Conservation (phyloP, 2,113 vertebrate species). For the Nothoprocta perdicaria region DNA sequence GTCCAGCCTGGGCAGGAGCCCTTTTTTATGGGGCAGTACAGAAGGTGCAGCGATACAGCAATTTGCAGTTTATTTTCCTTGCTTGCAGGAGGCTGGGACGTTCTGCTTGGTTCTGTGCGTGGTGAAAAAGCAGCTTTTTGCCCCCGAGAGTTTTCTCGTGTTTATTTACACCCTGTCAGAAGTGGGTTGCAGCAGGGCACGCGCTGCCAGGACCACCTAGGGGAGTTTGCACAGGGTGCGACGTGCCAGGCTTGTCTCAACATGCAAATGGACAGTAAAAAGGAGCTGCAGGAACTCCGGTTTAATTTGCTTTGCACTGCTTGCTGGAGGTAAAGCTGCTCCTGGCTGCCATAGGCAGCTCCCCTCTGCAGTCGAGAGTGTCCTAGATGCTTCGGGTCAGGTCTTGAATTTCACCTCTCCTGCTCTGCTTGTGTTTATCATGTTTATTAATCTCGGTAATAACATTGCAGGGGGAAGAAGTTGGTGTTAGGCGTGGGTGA, state of each 20-base stretch:
- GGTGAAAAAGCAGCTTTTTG: background rate
- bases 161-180: background rate
- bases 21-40: background rate
- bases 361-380: background rate
- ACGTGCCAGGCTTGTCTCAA: background rate
- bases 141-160: background rate
- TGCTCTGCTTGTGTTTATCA: rapidly evolving
- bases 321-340: background rate
- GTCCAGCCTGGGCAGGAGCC: background rate
- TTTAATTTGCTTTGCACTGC: background rate
- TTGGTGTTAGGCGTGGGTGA: rapidly evolving
- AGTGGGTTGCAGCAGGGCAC: background rate
- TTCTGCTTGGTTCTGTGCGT: background rate
- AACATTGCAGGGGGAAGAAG: rapidly evolving
- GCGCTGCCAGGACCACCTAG: background rate
- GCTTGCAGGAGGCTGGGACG: background rate
- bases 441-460: background rate
- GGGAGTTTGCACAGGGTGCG: background rate
- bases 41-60: background rate
- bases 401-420: rapidly evolving
- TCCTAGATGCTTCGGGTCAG: background rate
- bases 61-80: background rate
- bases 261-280: background rate
- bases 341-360: background rate
- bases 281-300: background rate